These are phyloP conservation scores for Mystacides longicornis DNA, from an alignment of 2,888 invertebrate genomes.

Conservation along the genomic window DNA sequence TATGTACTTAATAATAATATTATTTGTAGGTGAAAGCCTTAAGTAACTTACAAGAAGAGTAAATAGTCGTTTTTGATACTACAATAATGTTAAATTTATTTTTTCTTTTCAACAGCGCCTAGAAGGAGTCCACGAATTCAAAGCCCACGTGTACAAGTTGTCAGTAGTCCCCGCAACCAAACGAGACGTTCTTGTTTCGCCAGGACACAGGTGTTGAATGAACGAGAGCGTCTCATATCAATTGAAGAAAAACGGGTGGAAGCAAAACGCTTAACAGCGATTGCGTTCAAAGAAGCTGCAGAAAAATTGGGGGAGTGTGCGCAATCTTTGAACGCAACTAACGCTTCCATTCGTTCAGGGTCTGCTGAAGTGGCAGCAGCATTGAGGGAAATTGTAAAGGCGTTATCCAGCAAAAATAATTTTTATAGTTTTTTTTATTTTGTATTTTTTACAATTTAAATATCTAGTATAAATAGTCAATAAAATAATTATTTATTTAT, in stretches of 20 bases:
- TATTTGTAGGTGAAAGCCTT: background rate
- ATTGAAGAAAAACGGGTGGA: background rate
- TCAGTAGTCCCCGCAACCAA: background rate
- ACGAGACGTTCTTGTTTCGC: background rate
- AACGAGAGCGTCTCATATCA: background rate
- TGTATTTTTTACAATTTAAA: background rate
- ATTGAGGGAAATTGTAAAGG: constrained; percentile 3
- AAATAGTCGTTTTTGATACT: no score
- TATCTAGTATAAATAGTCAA: background rate
- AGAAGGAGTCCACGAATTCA: background rate
- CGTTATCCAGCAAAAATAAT: background rate
- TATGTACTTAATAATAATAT: background rate
- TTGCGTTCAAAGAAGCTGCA: background rate
- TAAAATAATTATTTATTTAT: background rate
- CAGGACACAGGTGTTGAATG: background rate
- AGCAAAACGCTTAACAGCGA: background rate
- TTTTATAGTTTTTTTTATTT: background rate
- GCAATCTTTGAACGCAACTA: background rate
- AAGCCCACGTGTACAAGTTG: background rate
- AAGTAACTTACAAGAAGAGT: background rate
- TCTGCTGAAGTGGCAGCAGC: background rate
- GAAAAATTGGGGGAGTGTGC: background rate
- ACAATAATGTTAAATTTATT: no score
- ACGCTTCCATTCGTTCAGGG: background rate
- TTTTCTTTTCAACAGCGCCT: background rate